Evolutionary conservation across 1,140 invertebrate genomes (phyloP).

Genomic region (Apis cerana): DNA sequence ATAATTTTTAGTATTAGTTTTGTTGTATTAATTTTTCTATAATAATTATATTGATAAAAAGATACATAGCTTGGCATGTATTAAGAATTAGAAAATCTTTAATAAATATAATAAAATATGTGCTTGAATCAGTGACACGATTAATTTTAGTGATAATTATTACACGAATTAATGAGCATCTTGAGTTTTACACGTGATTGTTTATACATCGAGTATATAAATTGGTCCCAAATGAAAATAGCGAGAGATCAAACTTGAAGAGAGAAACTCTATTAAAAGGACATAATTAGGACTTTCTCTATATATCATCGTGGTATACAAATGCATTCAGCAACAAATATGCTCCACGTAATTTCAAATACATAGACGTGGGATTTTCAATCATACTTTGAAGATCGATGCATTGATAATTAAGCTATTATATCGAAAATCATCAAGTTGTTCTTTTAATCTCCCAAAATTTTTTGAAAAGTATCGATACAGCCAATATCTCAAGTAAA

Average conservation of each 20-base stretch:
- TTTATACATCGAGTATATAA: background rate
- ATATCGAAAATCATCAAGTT: no score
- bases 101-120: no score
- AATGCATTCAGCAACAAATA: background rate
- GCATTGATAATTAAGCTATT: background rate
- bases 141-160: background rate
- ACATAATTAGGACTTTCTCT: background rate
- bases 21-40: no score
- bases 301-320: background rate
- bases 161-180: no score
- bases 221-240: slow-evolving; percentile 3
- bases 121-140: no score
- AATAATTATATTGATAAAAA: no score
- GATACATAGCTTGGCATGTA: no score
- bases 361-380: background rate
- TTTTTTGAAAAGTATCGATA: no score
- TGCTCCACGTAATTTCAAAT: background rate
- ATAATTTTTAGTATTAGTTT: no score
- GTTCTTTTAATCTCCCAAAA: no score
- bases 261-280: background rate
- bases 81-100: no score
- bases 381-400: background rate
- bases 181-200: background rate
- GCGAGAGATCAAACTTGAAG: background rate
- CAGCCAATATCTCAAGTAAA: no score